phyloP scores from a whole-genome alignment of 1,140 invertebrate species.

The Drosophila willistoni region DNA sequence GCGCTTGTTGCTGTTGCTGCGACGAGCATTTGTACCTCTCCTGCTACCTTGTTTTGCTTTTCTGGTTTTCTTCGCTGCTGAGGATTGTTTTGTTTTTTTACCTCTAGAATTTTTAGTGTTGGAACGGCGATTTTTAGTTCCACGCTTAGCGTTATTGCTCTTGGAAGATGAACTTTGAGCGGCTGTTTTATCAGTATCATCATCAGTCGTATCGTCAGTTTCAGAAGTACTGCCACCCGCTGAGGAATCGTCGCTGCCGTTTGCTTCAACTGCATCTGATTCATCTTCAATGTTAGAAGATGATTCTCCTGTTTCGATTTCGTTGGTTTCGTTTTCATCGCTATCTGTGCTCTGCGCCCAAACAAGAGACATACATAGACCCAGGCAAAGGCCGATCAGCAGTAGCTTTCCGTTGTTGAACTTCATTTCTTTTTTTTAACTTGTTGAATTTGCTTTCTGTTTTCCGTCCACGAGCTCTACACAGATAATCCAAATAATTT shows the following conservation, averaged over 20 bases:
- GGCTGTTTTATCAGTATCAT: too few species aligned
- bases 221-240: neutral
- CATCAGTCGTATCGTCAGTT: neutral
- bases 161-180: too few species aligned
- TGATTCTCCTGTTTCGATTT: neutral
- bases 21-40: constrained; percentile 3
- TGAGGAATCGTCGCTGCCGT: too few species aligned
- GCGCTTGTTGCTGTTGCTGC: constrained; percentile 18
- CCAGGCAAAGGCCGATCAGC: constrained; percentile 43
- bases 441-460: constrained; percentile 23
- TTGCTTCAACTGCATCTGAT: too few species aligned
- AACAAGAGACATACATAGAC: constrained; percentile 14
- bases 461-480: constrained; percentile 6
- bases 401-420: constrained; percentile 45
- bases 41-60: neutral
- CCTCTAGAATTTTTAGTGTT: neutral
- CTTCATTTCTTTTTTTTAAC: constrained; percentile 41
- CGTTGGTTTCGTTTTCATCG: neutral
- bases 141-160: neutral
- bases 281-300: neutral
- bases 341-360: neutral
- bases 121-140: neutral
- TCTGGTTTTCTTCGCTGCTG: neutral
- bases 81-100: neutral
- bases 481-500: neutral